Base-by-base conservation (phyloP, 2,113 vertebrate species). In the Galbula dea region DNA sequence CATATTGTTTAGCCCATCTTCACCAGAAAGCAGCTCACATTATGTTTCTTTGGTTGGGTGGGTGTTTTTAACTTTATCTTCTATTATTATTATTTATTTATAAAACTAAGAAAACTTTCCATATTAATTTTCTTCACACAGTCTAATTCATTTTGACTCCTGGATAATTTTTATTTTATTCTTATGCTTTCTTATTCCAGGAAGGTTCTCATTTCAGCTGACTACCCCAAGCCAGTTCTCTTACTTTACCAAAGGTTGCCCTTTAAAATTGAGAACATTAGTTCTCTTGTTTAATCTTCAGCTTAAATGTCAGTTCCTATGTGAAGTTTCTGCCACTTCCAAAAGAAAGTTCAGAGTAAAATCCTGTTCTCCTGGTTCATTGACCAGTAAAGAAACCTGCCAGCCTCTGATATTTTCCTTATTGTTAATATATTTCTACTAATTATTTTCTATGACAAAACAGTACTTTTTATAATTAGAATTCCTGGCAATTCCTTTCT, bases 1-100 rank as follows among this genome's bases (percentile, higher is more conserved):
- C 3, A 18, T 3, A 36, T 1, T n/a, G 7, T 52, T 68, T 32
- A 57, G 9, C 5, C 87, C 29, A 34, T 24, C 19, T 71, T 88
- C 63, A 58, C 27, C 37, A 67, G 43, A 82, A 85, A 81, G 48
- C 3, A 49, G 4, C 18, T 78, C 16, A 52, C 7, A 39, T 27
- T 2, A 27, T 2, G 0, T 4, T 61, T 69, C 59, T 80, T 73
- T 58, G 7, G 37, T 83, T 66, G 2, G 0, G 7, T 76, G 5
- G 6, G 3, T 65, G 39, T 54, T 68, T 72, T 49, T n/a, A 45
- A 62, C 1, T 23, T 61, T 39, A 10, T 52, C 21, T 49, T 68
- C 54, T 51, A 6, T 49, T 69, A 9, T 27, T 21, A 51, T 34
- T 55, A 41, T 46, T 66, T 71, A 37, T 46, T 63, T 54, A 83